A percentile compares a stretch with the other conserved stretches of the same genome.
Conservation (phyloP, 1,140 invertebrate genomes). For the Papilio xuthus region DNA sequence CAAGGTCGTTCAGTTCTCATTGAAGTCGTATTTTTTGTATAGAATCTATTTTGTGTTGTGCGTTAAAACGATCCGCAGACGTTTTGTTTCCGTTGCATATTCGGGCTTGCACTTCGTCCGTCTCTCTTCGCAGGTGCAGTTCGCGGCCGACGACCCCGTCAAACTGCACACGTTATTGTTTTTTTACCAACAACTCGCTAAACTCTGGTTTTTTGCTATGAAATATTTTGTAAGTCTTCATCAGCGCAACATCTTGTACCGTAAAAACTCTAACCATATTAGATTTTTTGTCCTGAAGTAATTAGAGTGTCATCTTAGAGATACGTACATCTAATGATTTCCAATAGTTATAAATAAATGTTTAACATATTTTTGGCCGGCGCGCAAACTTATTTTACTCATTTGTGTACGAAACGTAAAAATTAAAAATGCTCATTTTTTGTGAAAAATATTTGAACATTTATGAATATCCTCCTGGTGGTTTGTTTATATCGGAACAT, state of each 20-base stretch:
- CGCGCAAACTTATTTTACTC: not conserved
- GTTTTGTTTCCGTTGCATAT: conserved; percentile 67
- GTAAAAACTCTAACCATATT: not conserved
- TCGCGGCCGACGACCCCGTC: conserved; percentile 63
- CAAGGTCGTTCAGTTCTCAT: conserved; percentile 18
- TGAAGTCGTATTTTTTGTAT: not conserved
- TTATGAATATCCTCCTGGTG: not conserved
- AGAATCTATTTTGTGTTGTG: conserved; percentile 29
- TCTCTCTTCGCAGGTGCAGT: conserved; percentile 69
- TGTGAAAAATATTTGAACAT: not conserved
- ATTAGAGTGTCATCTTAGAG: too few species aligned
- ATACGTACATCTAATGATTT: not conserved
- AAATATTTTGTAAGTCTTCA: conserved; percentile 17
- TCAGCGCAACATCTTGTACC: not conserved
- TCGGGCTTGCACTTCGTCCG: conserved; percentile 63
- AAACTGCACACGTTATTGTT: conserved; percentile 12
- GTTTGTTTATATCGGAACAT: conserved; percentile 42
- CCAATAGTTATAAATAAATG: not conserved
- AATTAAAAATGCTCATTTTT: not conserved
- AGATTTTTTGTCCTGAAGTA: not conserved
- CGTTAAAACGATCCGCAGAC: conserved; percentile 32
- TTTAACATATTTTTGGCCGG: not conserved
- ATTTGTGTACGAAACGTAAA: not conserved
- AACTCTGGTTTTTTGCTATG: conserved; percentile 46
- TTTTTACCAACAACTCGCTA: conserved; percentile 25